Evolutionary conservation across 2,888 invertebrate genomes (phyloP), one percentile per base, ranked within the genome.

Genomic region (Lochmaea capreae): DNA sequence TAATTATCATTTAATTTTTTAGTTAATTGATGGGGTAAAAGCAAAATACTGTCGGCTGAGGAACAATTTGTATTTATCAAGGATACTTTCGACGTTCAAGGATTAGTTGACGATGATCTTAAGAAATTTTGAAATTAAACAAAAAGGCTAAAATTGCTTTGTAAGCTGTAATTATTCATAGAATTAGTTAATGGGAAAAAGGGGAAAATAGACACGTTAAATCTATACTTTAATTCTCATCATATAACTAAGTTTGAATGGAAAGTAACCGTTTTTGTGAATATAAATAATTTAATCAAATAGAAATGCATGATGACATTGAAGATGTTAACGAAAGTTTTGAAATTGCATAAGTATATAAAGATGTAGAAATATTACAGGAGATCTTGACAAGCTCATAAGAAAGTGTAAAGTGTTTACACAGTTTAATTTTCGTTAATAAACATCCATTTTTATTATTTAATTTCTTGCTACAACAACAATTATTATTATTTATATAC

Each of bases 51-150:
- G 67, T 58, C 57, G 43, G 26, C 18, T 22, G 11, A 18, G 58
- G 43, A 67, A 67, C 67, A 67, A 67, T 67, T 67, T 67, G 67
- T 67, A 57, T 43, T 66, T 66, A 66, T 66, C 66, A 66, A 65
- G n/a, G n/a, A n/a, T n/a, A n/a, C 26, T 49, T 65, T 65, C 49
- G 65, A 63, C 62, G 18, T 43, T 63, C 62, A 63, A 63, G 42
- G 62, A 63, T 43, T 63, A 43, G 18, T 63, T 16, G 43, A 63
- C 16, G 62, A 65, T 65, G 65, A 65, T 46, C 26, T 65, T 26
- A 65, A 65, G 33, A 52, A 46, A 52, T 49, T 49, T 59, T 52
- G 16, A 65, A 65, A 26, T 22, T 6, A 49, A 65, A 65, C 65
- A 49, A 65, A 52, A 49, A 65, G 63, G 39, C n/a, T 63, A 11